Base-by-base conservation (phyloP, 1,140 invertebrate species). In the Drosophila azteca region DNA sequence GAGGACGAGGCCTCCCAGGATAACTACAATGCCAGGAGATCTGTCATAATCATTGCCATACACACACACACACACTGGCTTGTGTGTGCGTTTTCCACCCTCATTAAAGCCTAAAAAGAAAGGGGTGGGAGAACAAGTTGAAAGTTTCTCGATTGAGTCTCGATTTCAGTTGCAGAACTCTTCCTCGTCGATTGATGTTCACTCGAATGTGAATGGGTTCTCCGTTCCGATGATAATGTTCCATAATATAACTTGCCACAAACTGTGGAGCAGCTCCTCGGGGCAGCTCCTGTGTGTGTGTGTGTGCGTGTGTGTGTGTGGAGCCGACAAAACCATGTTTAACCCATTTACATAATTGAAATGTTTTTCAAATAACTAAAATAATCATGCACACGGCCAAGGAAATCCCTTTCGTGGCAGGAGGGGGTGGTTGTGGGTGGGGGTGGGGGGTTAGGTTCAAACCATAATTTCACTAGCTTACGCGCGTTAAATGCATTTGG, bases 331-430 rank as follows among this genome's bases (percentile, higher is more conserved):
- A 87, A 87, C 68, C 66, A 77, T 65, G 57, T 66, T 78, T 75
- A 61, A 49, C 53, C 64, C 57, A 69, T 69, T 74, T 77, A 26
- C 24, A 26, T 26, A 26, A 5, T 26, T 26, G 0, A 26, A 26
- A 4, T 5, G 67, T 67, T 52, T 69, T 52, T 44, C 72, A 58
- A 79, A 88, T 88, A 76, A 82, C 82, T 88, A 69, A 88, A 87
- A 71, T 75, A 67, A 58, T 77, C 31, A 4, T 44, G 3, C 3
- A 35, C 31, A 24, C 17, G 17, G 17, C 0, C 17, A 20, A 20
- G 17, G 17, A 20, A 20, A 20, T 20, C 17, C 17, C 17, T 20
- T 20, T 20, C 17, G n/a, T n/a, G n/a, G n/a, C n/a, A n/a, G n/a
- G n/a, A 20, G 17, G 0, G 17, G 1, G 17, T 0, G 17, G 17